Evolutionary conservation across 1,140 invertebrate species (phyloP), one percentile per base, ranked within the genome.

Genomic region (Drosophila burlai): DNA sequence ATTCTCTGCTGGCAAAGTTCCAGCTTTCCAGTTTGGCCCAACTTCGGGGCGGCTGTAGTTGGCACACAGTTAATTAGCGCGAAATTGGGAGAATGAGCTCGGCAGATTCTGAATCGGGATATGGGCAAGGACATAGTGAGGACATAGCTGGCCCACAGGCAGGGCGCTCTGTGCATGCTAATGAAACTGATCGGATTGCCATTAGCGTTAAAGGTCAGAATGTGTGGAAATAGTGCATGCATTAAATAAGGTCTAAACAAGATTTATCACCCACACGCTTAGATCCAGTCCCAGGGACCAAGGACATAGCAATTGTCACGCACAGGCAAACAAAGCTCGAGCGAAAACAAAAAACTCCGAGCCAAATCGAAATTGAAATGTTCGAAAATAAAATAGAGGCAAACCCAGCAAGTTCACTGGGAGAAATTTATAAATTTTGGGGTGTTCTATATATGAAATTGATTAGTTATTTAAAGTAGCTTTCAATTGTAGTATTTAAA

Each of bases 11-110:
- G 84, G 85, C 85, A 89, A 90, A 90, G 79, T 89, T 89, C 81
- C 84, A 89, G 72, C 58, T 21, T 15, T 34, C 4, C 26, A 26
- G 26, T 26, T 24, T 24, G 24, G 18, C 42, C 43, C 46, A 83
- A 80, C 49, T 76, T 76, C 36, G 36, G 67, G 67, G 55, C 68
- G 66, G 62, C 71, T 69, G 62, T 80, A 72, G 73, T 78, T 87
- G 85, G 84, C 85, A 89, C 84, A 89, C 87, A 87, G 85, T 89
- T 89, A 89, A 89, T 89, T 89, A 89, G 84, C 85, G 84, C 77
- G 65, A 89, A 89, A 89, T 89, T 89, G 84, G 74, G 73, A 38
- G 59, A 85, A 65, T 61, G 74, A 79, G 81, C 76, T 57, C 54
- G 54, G 58, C 34, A 62, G 34, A 62, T 50, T 73, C 68, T 24